Conservation (phyloP, 2,797 vertebrate genomes). For the Danio jaintianensis region DNA sequence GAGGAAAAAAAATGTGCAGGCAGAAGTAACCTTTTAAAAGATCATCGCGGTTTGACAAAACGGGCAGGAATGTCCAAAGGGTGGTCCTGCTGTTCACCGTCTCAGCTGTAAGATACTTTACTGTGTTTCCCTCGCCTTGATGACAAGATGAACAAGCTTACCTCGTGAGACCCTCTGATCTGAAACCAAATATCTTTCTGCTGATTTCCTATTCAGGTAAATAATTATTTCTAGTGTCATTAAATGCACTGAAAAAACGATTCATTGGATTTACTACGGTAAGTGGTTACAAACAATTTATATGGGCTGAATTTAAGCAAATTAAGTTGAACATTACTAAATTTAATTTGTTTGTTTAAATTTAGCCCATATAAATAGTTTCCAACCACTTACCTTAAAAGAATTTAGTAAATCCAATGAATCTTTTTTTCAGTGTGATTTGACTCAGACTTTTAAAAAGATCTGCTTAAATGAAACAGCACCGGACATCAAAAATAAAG, state of each 20-base stretch:
- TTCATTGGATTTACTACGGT: too few relatives aligned
- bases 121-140: slow-evolving; percentile 58
- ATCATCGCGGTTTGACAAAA: slow-evolving; percentile 62
- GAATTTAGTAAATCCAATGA: background rate
- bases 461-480: slow-evolving; percentile 14
- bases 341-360: too few relatives aligned
- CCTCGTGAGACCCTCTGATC: slow-evolving; percentile 65
- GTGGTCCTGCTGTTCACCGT: slow-evolving; percentile 47
- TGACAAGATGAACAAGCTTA: slow-evolving; percentile 46
- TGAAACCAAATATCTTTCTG: slow-evolving; percentile 75
- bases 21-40: slow-evolving; percentile 60
- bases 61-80: slow-evolving; percentile 55
- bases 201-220: slow-evolving; percentile 73
- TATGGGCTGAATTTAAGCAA: too few relatives aligned
- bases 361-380: too few relatives aligned
- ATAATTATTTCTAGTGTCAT: slow-evolving; percentile 70
- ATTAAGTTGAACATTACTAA: too few relatives aligned
- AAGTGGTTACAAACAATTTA: too few relatives aligned
- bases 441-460: slow-evolving; percentile 21
- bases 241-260: background rate
- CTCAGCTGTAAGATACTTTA: slow-evolving; percentile 48
- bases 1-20: slow-evolving; percentile 44
- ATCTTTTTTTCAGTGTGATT: slow-evolving; percentile 59
- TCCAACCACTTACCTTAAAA: too few relatives aligned
- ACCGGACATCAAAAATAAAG: background rate